These are phyloP conservation scores for Psittacula echo DNA, from an alignment of 2,797 vertebrate genomes.

Conservation along the genomic window DNA sequence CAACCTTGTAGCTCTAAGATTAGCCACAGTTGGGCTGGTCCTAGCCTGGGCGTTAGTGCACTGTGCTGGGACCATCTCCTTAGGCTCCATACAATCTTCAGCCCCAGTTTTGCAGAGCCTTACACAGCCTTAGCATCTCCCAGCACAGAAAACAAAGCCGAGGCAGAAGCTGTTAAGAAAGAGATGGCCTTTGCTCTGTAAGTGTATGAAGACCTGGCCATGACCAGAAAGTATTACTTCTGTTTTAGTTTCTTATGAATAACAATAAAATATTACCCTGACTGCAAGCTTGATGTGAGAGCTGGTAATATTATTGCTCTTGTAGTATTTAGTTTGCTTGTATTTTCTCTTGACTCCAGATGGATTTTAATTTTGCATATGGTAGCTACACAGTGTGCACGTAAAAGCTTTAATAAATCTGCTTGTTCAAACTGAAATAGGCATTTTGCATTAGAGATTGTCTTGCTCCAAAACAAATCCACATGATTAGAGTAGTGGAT, in stretches of 20 bases:
- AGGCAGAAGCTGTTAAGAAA: background rate
- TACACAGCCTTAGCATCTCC: background rate
- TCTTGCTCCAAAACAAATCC: slow-evolving; percentile 66
- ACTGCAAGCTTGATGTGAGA: slow-evolving; percentile 28
- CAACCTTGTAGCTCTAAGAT: fast-evolving
- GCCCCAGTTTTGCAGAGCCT: background rate
- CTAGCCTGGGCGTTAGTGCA: background rate
- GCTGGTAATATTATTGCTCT: slow-evolving; percentile 42
- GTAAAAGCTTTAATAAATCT: slow-evolving; percentile 71
- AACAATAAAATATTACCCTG: slow-evolving; percentile 52
- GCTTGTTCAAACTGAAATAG: slow-evolving; percentile 65
- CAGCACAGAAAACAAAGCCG: background rate
- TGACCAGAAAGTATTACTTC: slow-evolving; percentile 18
- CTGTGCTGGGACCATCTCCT: background rate
- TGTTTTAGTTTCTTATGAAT: slow-evolving; percentile 59
- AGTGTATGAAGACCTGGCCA: background rate
- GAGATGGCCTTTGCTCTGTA: background rate
- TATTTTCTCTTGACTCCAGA: slow-evolving; percentile 64
- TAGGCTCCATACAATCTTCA: background rate
- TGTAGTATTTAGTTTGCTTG: slow-evolving; percentile 63
- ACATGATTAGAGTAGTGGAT: slow-evolving; percentile 60
- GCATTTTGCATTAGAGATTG: slow-evolving; percentile 63
- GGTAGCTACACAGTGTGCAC: slow-evolving; percentile 17
- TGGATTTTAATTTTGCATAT: slow-evolving; percentile 65
- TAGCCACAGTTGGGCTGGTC: background rate